phyloP scores from a whole-genome alignment of 2,888 invertebrate genomes.

The Tinea semifulvella region DNA sequence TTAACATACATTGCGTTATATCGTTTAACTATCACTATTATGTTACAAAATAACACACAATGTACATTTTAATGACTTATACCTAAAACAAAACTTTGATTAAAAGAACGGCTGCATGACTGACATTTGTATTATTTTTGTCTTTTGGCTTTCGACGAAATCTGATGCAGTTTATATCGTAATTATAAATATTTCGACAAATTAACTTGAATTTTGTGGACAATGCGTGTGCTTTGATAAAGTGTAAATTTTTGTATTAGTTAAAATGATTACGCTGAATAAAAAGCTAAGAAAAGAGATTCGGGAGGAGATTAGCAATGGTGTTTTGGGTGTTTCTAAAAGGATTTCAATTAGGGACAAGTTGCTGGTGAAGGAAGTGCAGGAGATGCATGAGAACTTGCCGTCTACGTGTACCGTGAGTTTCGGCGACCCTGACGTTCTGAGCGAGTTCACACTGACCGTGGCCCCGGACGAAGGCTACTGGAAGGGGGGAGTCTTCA shows the following conservation, averaged over 20 bases:
- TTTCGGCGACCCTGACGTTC: slow-evolving; percentile 84
- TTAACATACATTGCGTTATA: too few relatives aligned
- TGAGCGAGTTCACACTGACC: slow-evolving; percentile 81
- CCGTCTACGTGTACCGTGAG: slow-evolving; percentile 81
- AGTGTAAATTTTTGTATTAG: not conserved
- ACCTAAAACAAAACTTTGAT: too few relatives aligned
- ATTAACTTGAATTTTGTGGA: too few relatives aligned
- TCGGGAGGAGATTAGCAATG: slow-evolving; percentile 63
- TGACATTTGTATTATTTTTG: too few relatives aligned
- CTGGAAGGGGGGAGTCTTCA: slow-evolving; percentile 88
- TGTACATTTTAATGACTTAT: too few relatives aligned
- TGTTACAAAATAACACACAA: too few relatives aligned
- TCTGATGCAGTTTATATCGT: too few relatives aligned
- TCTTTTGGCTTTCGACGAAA: too few relatives aligned
- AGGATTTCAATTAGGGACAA: slow-evolving; percentile 82
- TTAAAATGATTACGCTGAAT: slow-evolving; percentile 75
- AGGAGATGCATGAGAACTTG: slow-evolving; percentile 87
- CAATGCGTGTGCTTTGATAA: too few relatives aligned
- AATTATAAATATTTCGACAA: too few relatives aligned
- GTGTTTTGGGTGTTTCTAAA: slow-evolving; percentile 49
- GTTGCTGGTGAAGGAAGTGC: slow-evolving; percentile 81
- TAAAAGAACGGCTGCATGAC: too few relatives aligned
- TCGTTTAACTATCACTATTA: too few relatives aligned
- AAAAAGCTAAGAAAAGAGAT: slow-evolving; percentile 73
- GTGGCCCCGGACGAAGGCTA: slow-evolving; percentile 88